phyloP scores from a whole-genome alignment of 2,113 vertebrate genomes.

The Numida meleagris region DNA sequence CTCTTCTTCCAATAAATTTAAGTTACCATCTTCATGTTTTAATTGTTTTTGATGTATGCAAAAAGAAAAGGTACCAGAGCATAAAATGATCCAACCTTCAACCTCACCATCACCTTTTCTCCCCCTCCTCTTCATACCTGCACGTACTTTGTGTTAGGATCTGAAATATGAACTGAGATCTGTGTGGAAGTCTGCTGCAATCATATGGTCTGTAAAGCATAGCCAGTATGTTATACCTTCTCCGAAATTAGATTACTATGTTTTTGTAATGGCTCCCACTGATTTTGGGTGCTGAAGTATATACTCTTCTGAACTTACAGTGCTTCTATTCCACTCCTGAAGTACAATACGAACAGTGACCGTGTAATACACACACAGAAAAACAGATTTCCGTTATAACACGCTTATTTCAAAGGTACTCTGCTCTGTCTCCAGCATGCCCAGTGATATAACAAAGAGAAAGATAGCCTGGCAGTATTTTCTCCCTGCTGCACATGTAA shows the following conservation, averaged over 20 bases:
- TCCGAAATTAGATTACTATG: neutral
- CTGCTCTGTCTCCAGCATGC: fast-evolving
- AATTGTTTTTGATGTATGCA: neutral
- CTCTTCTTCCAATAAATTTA: neutral
- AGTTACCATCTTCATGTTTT: neutral
- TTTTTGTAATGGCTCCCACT: neutral
- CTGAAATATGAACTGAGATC: neutral
- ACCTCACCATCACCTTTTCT: neutral
- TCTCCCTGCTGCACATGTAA: neutral
- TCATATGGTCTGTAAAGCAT: neutral
- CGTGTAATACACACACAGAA: neutral
- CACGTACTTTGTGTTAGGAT: neutral
- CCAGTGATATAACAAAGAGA: neutral
- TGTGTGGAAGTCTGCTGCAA: fast-evolving
- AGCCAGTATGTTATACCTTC: neutral
- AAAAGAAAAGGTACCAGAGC: neutral
- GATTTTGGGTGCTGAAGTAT: neutral
- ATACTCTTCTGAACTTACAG: neutral
- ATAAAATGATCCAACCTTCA: neutral
- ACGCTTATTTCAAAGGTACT: neutral
- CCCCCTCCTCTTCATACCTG: neutral
- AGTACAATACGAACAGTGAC: neutral
- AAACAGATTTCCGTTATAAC: neutral
- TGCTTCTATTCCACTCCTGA: neutral
- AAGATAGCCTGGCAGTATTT: fast-evolving